These are phyloP conservation scores for Zaprionus lachaisei DNA, from an alignment of 1,140 invertebrate genomes.

Conservation along the genomic window DNA sequence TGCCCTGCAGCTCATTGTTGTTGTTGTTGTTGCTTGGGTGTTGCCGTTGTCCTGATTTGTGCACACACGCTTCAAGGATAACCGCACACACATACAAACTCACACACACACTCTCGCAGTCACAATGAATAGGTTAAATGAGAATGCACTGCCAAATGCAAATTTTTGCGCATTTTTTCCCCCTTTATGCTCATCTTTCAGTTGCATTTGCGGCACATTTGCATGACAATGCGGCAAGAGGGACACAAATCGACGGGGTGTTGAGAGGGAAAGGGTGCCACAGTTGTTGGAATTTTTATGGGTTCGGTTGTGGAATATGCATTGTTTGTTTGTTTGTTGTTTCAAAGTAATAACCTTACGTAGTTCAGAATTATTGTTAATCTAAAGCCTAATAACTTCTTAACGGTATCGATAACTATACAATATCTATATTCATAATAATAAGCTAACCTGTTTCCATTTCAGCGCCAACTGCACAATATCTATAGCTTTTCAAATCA, in stretches of 20 bases:
- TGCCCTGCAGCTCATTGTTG: constrained; percentile 35
- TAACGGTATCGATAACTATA: too few species aligned
- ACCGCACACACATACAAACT: constrained; percentile 19
- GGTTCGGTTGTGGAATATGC: background rate
- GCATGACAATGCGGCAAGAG: constrained; percentile 17
- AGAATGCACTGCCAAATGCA: constrained; percentile 26
- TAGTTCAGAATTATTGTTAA: too few species aligned
- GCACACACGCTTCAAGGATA: constrained; percentile 19
- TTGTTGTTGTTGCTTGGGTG: constrained; percentile 17
- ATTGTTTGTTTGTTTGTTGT: background rate
- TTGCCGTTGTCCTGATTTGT: constrained; percentile 38
- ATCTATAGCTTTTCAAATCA: background rate
- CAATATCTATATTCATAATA: too few species aligned
- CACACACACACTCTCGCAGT: background rate
- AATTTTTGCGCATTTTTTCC: constrained; percentile 31
- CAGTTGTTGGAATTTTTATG: background rate
- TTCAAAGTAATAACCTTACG: background rate
- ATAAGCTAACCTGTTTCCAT: too few species aligned
- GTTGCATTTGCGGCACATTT: constrained; percentile 26
- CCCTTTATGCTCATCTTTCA: background rate
- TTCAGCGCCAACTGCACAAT: too few species aligned
- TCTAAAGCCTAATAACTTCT: too few species aligned
- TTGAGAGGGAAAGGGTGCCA: background rate
- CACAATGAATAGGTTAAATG: constrained; percentile 30
- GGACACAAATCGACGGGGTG: constrained; percentile 8